Conservation (phyloP, 2,797 vertebrate genomes). For the Cossypha dichroa region DNA sequence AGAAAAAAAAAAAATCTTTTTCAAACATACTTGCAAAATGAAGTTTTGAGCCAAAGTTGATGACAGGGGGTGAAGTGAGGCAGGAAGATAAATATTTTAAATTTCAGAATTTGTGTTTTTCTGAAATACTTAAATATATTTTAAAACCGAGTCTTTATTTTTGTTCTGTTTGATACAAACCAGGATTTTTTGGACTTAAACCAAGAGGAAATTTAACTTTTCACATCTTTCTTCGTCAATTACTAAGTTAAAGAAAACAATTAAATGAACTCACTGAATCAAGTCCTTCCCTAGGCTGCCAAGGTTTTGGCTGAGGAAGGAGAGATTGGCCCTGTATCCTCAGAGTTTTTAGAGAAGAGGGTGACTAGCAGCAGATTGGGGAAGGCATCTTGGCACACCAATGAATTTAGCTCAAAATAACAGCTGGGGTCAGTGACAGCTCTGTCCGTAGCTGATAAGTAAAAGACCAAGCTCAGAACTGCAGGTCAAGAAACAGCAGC, state of each 20-base stretch:
- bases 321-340: background rate
- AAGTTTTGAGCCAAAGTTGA: background rate
- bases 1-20: background rate
- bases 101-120: background rate
- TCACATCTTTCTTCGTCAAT: background rate
- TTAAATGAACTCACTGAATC: background rate
- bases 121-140: background rate
- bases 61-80: background rate
- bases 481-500: slow-evolving; percentile 20
- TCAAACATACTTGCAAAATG: fast-evolving
- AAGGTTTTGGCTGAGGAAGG: background rate
- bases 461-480: background rate
- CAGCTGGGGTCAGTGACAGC: background rate
- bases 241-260: background rate
- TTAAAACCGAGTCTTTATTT: background rate
- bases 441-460: slow-evolving; percentile 15
- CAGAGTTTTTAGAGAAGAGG: background rate
- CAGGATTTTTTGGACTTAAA: background rate
- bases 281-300: background rate
- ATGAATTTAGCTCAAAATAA: background rate
- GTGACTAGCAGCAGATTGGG: background rate
- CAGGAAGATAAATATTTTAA: background rate
- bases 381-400: background rate
- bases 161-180: background rate
- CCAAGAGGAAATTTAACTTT: background rate